phyloP scores from a whole-genome alignment of 1,140 invertebrate species.

The Rhagoletis zephyria region DNA sequence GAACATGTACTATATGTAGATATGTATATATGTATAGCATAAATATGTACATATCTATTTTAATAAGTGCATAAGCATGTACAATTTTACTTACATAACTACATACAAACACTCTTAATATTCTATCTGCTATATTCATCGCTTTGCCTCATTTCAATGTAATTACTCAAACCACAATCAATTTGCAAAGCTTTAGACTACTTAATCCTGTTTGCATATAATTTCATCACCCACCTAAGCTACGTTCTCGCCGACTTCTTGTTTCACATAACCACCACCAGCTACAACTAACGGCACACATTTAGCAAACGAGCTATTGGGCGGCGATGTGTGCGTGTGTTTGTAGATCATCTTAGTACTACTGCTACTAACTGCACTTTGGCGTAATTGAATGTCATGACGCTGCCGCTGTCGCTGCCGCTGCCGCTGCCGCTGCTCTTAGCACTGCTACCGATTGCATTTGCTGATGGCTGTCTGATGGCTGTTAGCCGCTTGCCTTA shows the following conservation, averaged over 20 bases:
- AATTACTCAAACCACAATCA: conserved; percentile 46
- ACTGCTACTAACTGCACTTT: conserved; percentile 34
- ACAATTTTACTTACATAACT: background rate
- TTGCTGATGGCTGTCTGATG: conserved; percentile 14
- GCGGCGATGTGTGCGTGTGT: background rate
- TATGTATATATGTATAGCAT: background rate
- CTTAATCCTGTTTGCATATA: conserved; percentile 68
- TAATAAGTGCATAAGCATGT: background rate
- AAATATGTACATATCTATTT: background rate
- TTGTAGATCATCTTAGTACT: conserved; percentile 11
- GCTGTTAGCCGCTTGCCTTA: conserved; percentile 40
- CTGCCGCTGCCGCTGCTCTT: background rate
- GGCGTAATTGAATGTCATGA: conserved; percentile 44
- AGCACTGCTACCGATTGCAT: background rate
- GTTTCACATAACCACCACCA: background rate
- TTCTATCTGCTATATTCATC: conserved; percentile 15
- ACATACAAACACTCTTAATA: conserved; percentile 18
- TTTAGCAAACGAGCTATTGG: background rate
- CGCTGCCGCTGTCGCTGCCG: background rate
- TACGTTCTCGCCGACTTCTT: background rate
- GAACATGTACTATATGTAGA: background rate
- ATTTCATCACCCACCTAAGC: conserved; percentile 55
- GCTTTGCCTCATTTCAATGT: conserved; percentile 43
- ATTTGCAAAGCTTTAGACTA: conserved; percentile 62
- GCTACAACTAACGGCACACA: conserved; percentile 2